Evolutionary conservation across 2,888 invertebrate species (phyloP), one percentile per base, ranked within the genome.

Genomic region (Tachina fera): DNA sequence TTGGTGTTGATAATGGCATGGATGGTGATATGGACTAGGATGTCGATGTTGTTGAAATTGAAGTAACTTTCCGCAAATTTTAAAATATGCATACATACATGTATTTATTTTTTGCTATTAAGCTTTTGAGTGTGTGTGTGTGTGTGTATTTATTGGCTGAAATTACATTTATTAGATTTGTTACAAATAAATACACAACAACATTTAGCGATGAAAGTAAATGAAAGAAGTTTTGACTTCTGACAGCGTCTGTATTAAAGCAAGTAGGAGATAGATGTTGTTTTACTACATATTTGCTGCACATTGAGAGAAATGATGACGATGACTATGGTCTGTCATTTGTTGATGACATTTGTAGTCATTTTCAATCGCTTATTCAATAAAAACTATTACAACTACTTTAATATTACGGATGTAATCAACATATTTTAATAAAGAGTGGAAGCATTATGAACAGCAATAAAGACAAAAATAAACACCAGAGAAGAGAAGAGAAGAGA

Each of bases 311-410:
- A 53, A 47, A 51, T 14, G 41, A 19, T 70, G 43, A 19, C 70
- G 84, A 70, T 70, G 75, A n/a, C 31, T 67, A 78, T 75, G 74
- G 61, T 72, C 70, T 72, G 77, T 68, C 84, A 81, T 78, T 77
- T 31, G 31, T 47, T 81, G 67, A 61, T 77, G 85, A 82, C 78
- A 78, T 75, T 82, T 83, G 65, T 79, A 67, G 78, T 79, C 79
- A 61, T 76, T 75, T 82, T 86, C 86, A 82, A 83, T 83, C 83
- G 83, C 79, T 86, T 71, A 79, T 82, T 71, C 51, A 82, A 43
- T 53, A 71, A 60, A 49, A 70, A 31, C 70, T 19, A 71, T 19
- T 51, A 53, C 47, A 56, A 71, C 71, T 76, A 63, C 56, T 31
- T 78, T 68, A 82, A 78, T 71, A 61, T 78, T 71, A 76, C 74